Evolutionary conservation across 2,113 vertebrate genomes (phyloP).

Genomic region (Barnardius zonarius): DNA sequence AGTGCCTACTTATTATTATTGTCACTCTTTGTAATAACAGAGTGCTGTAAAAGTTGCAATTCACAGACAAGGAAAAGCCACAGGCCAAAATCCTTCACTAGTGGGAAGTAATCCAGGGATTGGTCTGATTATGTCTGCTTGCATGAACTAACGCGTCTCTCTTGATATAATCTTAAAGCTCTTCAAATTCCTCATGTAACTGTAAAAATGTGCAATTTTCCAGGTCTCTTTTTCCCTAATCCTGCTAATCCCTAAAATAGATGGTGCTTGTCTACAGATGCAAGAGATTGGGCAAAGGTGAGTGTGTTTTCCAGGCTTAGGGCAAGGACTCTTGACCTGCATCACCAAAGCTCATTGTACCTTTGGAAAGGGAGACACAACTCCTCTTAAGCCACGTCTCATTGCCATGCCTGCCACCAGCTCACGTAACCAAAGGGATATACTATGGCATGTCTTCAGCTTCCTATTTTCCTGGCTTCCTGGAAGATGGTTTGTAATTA

Average conservation of each 20-base stretch:
- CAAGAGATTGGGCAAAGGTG: rapidly evolving
- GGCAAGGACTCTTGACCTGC: not conserved
- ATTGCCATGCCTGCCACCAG: rapidly evolving
- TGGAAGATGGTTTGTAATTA: not conserved
- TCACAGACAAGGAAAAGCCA: not conserved
- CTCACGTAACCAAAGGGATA: not conserved
- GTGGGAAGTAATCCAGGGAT: not conserved
- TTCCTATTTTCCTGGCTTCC: not conserved
- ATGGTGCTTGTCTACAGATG: not conserved
- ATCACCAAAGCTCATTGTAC: not conserved
- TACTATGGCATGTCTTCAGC: not conserved
- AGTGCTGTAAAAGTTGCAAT: not conserved
- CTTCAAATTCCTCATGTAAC: not conserved
- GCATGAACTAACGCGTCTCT: not conserved
- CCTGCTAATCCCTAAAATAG: not conserved
- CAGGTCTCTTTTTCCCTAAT: not conserved
- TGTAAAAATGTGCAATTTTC: not conserved
- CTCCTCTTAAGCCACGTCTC: rapidly evolving
- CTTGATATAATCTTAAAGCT: not conserved
- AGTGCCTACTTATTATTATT: not conserved
- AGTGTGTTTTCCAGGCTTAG: not conserved
- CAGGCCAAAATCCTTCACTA: not conserved
- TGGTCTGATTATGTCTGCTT: not conserved
- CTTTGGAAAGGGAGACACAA: not conserved
- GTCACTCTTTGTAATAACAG: not conserved